Evolutionary conservation across 2,797 vertebrate species (phyloP), one percentile per base, ranked within the genome.

Genomic region (Zenarchopterus dispar): DNA sequence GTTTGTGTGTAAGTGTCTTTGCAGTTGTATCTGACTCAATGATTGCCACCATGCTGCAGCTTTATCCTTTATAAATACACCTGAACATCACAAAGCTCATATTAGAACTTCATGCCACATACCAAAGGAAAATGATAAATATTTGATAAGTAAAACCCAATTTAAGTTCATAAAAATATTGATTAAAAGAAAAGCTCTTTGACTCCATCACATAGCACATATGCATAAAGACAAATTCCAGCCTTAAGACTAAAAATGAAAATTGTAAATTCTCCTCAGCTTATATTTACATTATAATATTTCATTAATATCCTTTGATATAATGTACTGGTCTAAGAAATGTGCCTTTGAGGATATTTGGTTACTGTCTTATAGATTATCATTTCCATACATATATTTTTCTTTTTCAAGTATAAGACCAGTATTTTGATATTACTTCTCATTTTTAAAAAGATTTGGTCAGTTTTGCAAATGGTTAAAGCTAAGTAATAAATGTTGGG

Each of bases 241-340:
- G 47, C n/a, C 59, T 82, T 60, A 70, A 82, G 78, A 78, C 67
- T 67, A 62, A 63, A 81, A 77, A 24, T 82, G 68, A 79, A 78
- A 71, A 62, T 63, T 84, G 56, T 77, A 82, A 85, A 85, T 52
- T 78, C 70, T 83, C 71, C 61, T 82, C 60, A 43, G 65, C 24
- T 56, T 72, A 42, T 69, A 73, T 84, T 78, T 77, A 52, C 64
- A 73, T 84, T 82, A 57, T 67, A 67, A 75, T 70, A 39, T 86
- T 84, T 81, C 73, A 83, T 78, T 77, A 80, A 58, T 79, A 81
- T 58, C 67, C 58, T 56, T 73, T 73, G 33, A 78, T 78, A 69
- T 62, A 55, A 42, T 74, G 67, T 83, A 72, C 52, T 55, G 79
- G 58, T 55, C 33, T 63, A 56, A 81, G 55, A 80, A 56, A 81